Base-by-base conservation (phyloP, 2,113 vertebrate genomes). In the Sterrhoptilus dennistouni region DNA sequence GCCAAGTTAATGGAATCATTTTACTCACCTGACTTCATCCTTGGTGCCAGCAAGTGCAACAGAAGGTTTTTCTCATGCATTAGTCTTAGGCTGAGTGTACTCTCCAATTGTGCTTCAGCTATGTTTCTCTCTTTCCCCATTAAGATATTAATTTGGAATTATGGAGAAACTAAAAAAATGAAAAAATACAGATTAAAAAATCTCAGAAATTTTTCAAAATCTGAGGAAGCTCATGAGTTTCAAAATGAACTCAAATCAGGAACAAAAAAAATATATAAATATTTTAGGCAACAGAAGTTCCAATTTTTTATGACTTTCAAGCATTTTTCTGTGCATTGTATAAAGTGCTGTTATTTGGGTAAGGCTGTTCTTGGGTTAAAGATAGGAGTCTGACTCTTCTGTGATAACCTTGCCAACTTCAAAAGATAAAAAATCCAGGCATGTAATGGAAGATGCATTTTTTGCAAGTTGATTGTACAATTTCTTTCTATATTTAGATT, bases 401-500 rank as follows among this genome's bases (percentile, higher is more conserved):
- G 15, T 83, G n/a, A 25, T 19, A 83, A 11, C n/a, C 9, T 61
- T 65, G 50, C 23, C 35, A 75, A 38, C 21, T 89, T 9, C 36
- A 81, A 75, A 81, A 59, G 27, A 54, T 27, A 79, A 53, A 66
- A 52, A 31, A 20, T 3, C 2, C 11, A 36, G 2, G 4, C 12
- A 38, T 33, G 4, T 63, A 80, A 66, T 40, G 23, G 28, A 72
- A 76, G 15, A 36, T 28, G 40, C 40, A 31, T 50, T 59, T 7
- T 71, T 87, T 91, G 31, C 11, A 28, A 68, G 83, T 60, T 53
- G 50, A 74, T 29, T 66, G 18, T 78, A 13, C 6, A 27, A 70
- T 83, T 94, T 19, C 22, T 91, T 87, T 83, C 27, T 72, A n/a
- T 83, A 21, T 75, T 92, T 96, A 99, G 99, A 94, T 99, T 83